Base-by-base conservation (phyloP, 35 echinoderm and acorn worm species). In the Amphiura filiformis region DNA sequence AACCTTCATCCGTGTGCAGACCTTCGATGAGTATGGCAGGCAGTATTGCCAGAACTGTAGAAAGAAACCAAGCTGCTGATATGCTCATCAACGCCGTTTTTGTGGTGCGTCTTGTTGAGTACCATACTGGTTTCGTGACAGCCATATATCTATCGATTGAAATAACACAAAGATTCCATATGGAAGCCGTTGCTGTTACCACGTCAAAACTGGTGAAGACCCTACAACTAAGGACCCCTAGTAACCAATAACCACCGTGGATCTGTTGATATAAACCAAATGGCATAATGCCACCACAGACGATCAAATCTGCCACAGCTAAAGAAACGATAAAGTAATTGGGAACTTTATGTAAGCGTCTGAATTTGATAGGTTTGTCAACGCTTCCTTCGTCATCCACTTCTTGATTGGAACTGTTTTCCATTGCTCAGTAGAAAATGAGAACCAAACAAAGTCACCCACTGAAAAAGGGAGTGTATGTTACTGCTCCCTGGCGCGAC, bases 271-370 rank as follows among this genome's bases (percentile, higher is more conserved):
- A 91, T 35, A 93, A 34, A 36, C 91, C 94, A 65, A 97, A 89
- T 0, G 94, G 94, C 90, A 97, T 93, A 0, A 97, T 65, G 35
- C 93, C 49, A 1, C 47, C 64, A 47, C 91, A 90, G 13, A 97
- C 87, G 39, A 89, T 79, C 26, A 97, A 47, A 85, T 97, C 94
- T 13, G 94, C 90, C 20, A 89, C 90, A 0, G 94, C 90, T 11
- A 97, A 47, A 13, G 94, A 93, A 0, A 97, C 94, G 12, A 97
- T 93, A 77, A 93, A 97, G 36, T 97, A 97, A 75, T 93, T 97
- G 35, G 91, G 86, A 32, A 93, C 91, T 11, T 93, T 89, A 0
- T 80, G 76, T 76, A 97, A 65, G 36, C 26, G 85, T 64, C 88
- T 56, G 84, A 92, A 89, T 47, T 90, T 90, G 38, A 89, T n/a